Evolutionary conservation across 2,797 vertebrate species (phyloP).

Genomic region (Crax fasciolata): DNA sequence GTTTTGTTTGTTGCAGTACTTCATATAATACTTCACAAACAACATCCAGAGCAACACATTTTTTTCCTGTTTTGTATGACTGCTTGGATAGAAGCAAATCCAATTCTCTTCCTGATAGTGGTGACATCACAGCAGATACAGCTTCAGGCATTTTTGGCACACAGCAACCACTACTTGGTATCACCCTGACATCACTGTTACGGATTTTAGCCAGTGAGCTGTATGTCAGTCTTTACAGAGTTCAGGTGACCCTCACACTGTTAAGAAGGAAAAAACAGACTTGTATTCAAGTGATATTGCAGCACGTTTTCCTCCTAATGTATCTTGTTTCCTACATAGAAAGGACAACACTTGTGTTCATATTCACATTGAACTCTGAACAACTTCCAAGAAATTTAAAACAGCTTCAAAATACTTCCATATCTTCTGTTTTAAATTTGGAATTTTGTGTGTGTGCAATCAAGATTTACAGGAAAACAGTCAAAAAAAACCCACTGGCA

Average conservation of each 20-base stretch:
- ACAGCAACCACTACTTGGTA: not conserved
- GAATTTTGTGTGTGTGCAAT: accelerated
- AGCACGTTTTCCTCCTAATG: not conserved
- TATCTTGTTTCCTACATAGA: not conserved
- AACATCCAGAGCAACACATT: not conserved
- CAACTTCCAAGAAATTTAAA: not conserved
- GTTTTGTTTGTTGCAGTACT: not conserved
- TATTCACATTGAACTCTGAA: not conserved
- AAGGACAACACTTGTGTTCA: not conserved
- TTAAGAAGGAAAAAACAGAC: not conserved
- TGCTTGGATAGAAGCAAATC: not conserved
- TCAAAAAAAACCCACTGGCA: not conserved
- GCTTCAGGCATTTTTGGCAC: not conserved
- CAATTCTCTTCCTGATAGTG: too few species aligned
- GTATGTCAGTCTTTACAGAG: not conserved
- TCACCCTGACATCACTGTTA: accelerated
- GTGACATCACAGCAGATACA: not conserved
- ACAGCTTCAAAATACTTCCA: not conserved
- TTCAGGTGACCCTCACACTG: not conserved
- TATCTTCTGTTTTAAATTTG: not conserved
- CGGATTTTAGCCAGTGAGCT: not conserved
- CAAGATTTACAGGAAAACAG: not conserved
- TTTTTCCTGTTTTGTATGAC: not conserved
- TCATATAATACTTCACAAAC: not conserved
- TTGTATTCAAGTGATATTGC: accelerated